Conservation (phyloP, 2,113 vertebrate species). For the Microcebus lehilahytsara region DNA sequence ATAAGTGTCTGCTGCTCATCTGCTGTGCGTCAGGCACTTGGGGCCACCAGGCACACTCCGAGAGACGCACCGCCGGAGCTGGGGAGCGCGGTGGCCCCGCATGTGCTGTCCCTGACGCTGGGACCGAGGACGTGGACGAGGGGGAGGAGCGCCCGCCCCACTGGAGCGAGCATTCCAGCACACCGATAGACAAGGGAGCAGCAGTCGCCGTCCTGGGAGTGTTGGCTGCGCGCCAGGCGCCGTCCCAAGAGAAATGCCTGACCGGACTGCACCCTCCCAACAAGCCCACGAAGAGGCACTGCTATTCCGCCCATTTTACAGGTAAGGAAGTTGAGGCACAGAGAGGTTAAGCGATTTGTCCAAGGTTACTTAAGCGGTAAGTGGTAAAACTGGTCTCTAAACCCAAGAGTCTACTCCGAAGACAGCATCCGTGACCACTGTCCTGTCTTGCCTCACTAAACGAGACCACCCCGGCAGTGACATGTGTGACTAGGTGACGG, state of each 20-base stretch:
- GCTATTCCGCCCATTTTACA: background rate
- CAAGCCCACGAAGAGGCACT: background rate
- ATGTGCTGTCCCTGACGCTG: background rate
- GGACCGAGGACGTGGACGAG: background rate
- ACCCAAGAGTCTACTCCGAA: background rate
- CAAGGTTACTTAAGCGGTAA: background rate
- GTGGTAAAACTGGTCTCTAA: background rate
- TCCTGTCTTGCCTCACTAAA: background rate
- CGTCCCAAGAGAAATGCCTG: background rate
- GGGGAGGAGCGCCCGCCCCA: background rate
- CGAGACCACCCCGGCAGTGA: background rate
- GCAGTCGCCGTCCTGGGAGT: too few relatives aligned
- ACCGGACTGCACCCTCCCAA: background rate
- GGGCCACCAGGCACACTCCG: accelerated
- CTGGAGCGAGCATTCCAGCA: background rate
- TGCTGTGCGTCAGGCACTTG: accelerated
- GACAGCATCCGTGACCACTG: background rate
- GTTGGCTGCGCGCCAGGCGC: background rate
- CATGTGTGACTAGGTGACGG: accelerated
- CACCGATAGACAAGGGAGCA: background rate
- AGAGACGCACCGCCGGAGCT: background rate
- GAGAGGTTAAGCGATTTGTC: background rate
- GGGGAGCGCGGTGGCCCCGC: accelerated
- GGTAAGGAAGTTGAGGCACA: background rate
- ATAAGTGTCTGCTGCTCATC: accelerated